A percentile compares a stretch with the other conserved stretches of the same genome.
phyloP scores from a whole-genome alignment of 2,797 vertebrate genomes.

The Hoplostethus atlanticus region DNA sequence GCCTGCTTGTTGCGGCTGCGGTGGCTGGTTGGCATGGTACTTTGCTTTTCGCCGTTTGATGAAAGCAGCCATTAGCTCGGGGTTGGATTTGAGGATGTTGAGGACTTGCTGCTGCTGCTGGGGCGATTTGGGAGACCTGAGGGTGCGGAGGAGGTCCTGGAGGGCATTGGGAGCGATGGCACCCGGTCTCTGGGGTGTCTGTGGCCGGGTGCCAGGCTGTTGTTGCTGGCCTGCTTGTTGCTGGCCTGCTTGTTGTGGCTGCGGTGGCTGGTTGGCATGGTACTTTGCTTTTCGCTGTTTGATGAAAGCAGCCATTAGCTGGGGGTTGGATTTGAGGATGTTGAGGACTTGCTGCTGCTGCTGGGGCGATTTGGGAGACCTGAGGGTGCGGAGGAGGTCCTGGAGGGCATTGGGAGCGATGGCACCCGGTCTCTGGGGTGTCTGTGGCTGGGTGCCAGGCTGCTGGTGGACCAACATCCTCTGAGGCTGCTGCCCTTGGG shows the following conservation, averaged over 20 bases:
- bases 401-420: conserved; percentile 95
- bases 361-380: conserved; percentile 97
- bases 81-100: conserved; percentile 98
- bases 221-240: conserved; percentile 77
- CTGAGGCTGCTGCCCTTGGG: conserved; percentile 81
- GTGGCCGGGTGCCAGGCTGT: conserved; percentile 86
- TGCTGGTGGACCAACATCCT: conserved; percentile 86
- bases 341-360: conserved; percentile 99
- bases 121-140: conserved; percentile 97
- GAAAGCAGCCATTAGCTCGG: conserved; percentile 99
- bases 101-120: conserved; percentile 99
- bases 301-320: conserved; percentile 99
- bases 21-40: conserved; percentile 95
- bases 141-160: conserved; percentile 95
- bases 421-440: conserved; percentile 87
- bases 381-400: conserved; percentile 95
- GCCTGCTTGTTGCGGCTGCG: conserved; percentile 77
- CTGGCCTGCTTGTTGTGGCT: conserved; percentile 78
- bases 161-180: conserved; percentile 93
- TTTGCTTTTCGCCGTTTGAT: conserved; percentile 99
- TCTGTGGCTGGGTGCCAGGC: conserved; percentile 86
- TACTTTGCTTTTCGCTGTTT: conserved; percentile 99
- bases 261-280: conserved; percentile 93
- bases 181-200: conserved; percentile 87
- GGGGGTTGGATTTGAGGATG: conserved; percentile 98